Evolutionary conservation across 1,140 invertebrate species (phyloP), one percentile per base, ranked within the genome.

Genomic region (Spodoptera frugiperda): DNA sequence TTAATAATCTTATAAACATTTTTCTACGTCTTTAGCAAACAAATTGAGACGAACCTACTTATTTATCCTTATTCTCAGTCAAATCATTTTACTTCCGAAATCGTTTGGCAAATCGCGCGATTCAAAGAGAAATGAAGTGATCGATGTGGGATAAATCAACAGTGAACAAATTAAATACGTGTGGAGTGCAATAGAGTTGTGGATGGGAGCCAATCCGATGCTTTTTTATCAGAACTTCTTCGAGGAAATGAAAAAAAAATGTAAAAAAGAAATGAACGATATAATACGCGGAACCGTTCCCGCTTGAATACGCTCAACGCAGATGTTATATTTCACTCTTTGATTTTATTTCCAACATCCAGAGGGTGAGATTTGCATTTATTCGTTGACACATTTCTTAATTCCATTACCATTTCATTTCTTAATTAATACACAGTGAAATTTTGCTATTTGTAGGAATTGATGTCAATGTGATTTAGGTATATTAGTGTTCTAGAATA

Each of bases 61-160:
- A 46, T 72, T 72, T 72, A 61, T 61, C 55, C 49, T 33, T 33
- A 79, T 76, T 65, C 57, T 71, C 70, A 75, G n/a, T 65, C 55
- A 59, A 78, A 82, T 81, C 74, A 48, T 48, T 71, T 80, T 80
- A 79, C 68, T 74, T 77, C 78, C 72, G 75, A 82, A 80, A 83
- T 61, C 82, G 79, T 79, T 79, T 82, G 79, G 59, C 54, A 65
- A 81, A 63, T 63, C 57, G 76, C 82, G 73, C 79, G 78, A 77
- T 67, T 85, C 82, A 84, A 88, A 88, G 82, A 82, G 81, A 80
- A 80, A 85, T 84, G 80, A 76, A 85, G 80, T 82, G 81, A 86
- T 86, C 79, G 78, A 81, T 78, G 79, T 73, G 79, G 78, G 85
- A 83, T 84, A 81, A 86, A 86, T 86, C 84, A 85, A 88, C 83